Percentiles rank a stretch among this genome's conserved stretches.
phyloP scores from a whole-genome alignment of 2,113 vertebrate species.

The Chamaetylas fuelleborni region DNA sequence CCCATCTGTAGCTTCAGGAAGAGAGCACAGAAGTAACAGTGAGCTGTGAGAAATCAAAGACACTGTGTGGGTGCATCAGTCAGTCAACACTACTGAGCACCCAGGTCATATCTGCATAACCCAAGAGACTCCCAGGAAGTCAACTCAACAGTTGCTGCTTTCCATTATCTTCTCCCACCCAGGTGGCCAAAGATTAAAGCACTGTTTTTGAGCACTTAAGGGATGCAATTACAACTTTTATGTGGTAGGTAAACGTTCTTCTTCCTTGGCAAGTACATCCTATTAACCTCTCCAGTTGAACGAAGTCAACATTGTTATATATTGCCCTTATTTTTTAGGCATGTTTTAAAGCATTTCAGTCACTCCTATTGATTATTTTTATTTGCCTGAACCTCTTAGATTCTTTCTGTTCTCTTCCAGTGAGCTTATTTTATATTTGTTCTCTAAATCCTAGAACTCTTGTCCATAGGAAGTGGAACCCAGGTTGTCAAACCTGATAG shows the following conservation, averaged over 20 bases:
- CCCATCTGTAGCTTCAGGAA: not conserved
- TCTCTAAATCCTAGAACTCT: not conserved
- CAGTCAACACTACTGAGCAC: not conserved
- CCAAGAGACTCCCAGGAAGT: not conserved
- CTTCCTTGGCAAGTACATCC: not conserved
- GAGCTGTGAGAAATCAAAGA: not conserved
- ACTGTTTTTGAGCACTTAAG: not conserved
- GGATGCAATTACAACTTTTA: not conserved
- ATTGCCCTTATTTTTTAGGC: not conserved
- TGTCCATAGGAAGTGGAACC: not conserved
- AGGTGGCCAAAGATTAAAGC: not conserved
- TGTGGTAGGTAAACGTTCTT: accelerated
- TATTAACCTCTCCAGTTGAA: not conserved
- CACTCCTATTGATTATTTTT: not conserved
- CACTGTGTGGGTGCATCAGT: not conserved
- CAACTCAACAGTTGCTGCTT: not conserved
- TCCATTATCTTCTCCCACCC: not conserved
- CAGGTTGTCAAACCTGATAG: not conserved
- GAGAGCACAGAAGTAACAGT: not conserved
- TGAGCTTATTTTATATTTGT: not conserved
- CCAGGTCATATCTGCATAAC: not conserved
- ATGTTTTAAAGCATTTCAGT: not conserved
- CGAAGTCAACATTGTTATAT: not conserved
- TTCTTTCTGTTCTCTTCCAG: not conserved
- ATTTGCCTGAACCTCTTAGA: not conserved